Conservation (phyloP, 2,797 vertebrate species). For the Falco naumanni region DNA sequence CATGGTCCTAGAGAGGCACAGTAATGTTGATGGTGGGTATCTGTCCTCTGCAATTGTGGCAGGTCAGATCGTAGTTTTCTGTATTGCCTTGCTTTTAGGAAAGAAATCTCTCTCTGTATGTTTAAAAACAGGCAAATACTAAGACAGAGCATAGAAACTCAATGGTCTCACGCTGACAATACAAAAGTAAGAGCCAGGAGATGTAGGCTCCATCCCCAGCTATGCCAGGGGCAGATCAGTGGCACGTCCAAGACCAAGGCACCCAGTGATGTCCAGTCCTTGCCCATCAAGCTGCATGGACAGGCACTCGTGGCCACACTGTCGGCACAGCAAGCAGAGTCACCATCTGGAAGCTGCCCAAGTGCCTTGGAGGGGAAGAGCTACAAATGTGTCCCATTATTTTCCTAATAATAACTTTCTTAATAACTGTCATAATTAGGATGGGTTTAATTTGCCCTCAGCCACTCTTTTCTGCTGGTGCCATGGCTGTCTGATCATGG, state of each 20-base stretch:
- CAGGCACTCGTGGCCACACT: rapidly evolving
- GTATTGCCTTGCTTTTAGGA: not conserved
- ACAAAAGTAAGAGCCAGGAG: not conserved
- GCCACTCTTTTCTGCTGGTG: not conserved
- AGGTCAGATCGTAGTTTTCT: not conserved
- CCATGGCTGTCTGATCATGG: rapidly evolving
- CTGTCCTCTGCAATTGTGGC: not conserved
- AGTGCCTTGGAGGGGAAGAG: not conserved
- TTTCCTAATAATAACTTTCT: slow-evolving; percentile 16
- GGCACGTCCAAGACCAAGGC: not conserved
- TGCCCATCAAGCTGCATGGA: not conserved
- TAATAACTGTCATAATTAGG: not conserved
- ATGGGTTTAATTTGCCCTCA: not conserved
- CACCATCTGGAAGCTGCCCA: rapidly evolving
- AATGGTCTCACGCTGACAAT: not conserved
- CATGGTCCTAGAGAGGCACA: not conserved
- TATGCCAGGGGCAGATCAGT: not conserved
- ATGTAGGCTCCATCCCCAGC: not conserved
- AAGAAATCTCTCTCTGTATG: not conserved
- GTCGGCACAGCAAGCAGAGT: not conserved
- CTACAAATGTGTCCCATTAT: not conserved
- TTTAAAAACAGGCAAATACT: not conserved
- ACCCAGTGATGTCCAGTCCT: not conserved
- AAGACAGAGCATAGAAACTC: not conserved
- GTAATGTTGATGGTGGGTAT: not conserved